phyloP scores from a whole-genome alignment of 2,113 vertebrate species.

The Bubo scandiacus region DNA sequence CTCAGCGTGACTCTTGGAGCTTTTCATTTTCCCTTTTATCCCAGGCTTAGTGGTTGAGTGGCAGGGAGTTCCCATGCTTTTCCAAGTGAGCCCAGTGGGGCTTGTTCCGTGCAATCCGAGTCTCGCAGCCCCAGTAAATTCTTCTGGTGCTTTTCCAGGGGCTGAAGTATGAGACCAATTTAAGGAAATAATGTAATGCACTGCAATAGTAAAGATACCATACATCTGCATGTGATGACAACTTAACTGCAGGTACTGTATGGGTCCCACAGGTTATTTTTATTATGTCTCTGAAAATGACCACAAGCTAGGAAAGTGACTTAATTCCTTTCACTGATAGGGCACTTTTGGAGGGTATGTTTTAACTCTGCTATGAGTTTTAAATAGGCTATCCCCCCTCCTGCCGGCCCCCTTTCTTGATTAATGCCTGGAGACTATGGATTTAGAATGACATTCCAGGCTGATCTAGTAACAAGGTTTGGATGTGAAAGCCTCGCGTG shows the following conservation, averaged over 20 bases:
- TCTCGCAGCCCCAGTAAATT: background rate
- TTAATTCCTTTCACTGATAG: conserved; percentile 15
- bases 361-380: background rate
- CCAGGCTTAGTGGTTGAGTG: background rate
- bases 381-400: background rate
- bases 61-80: conserved; percentile 2
- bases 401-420: background rate
- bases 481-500: background rate
- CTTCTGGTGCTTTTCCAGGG: conserved; percentile 7
- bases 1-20: background rate
- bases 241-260: background rate
- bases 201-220: background rate
- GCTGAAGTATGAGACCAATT: background rate
- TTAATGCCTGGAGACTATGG: conserved; percentile 41
- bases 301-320: background rate
- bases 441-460: conserved; percentile 62
- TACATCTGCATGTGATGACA: background rate
- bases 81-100: background rate
- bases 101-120: background rate
- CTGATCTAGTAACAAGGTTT: conserved; percentile 58
- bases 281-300: conserved; percentile 7
- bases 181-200: background rate
- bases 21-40: background rate
- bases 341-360: background rate
- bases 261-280: background rate